A percentile compares a stretch with the other conserved stretches of the same genome.
These are phyloP conservation scores for Anthopleura xanthogrammica DNA, from an alignment of 92 coral and sea anemone species.

Conservation along the genomic window DNA sequence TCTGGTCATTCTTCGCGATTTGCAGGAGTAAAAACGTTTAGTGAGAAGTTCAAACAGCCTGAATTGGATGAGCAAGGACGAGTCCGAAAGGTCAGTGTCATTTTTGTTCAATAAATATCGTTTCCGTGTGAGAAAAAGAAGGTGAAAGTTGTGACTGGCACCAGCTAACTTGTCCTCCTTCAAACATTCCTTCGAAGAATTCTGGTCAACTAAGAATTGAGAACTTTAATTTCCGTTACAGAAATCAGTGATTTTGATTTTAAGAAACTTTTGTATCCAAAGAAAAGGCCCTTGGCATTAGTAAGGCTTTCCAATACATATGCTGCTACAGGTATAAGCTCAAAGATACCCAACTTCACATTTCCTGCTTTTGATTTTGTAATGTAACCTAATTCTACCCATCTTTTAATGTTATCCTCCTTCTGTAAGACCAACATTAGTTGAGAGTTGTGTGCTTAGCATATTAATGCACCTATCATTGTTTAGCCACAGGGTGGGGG, in stretches of 20 bases:
- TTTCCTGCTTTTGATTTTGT: too few relatives aligned
- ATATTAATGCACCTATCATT: too few relatives aligned
- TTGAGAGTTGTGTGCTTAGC: too few relatives aligned
- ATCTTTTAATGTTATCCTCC: too few relatives aligned
- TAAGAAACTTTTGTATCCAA: too few relatives aligned
- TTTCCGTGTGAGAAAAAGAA: not conserved
- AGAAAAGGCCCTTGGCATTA: not conserved
- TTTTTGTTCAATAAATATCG: not conserved
- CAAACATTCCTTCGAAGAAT: not conserved
- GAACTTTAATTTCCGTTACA: not conserved
- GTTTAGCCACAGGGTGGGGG: too few relatives aligned
- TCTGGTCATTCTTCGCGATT: conserved; percentile 72
- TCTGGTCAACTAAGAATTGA: not conserved
- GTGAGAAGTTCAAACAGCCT: conserved; percentile 93
- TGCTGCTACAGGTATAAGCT: too few relatives aligned
- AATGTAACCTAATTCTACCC: too few relatives aligned
- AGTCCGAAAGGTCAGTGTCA: conserved; percentile 70
- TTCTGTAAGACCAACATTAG: too few relatives aligned
- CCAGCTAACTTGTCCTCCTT: not conserved
- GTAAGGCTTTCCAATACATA: not conserved
- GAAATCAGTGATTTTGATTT: not conserved
- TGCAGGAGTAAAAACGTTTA: conserved; percentile 94
- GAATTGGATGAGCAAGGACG: conserved; percentile 96
- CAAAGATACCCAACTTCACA: too few relatives aligned
- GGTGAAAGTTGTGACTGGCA: not conserved